A percentile compares a stretch with the other conserved stretches of the same genome.
Evolutionary conservation across 2,113 vertebrate genomes (phyloP).

Genomic region (Bubo scandiacus): DNA sequence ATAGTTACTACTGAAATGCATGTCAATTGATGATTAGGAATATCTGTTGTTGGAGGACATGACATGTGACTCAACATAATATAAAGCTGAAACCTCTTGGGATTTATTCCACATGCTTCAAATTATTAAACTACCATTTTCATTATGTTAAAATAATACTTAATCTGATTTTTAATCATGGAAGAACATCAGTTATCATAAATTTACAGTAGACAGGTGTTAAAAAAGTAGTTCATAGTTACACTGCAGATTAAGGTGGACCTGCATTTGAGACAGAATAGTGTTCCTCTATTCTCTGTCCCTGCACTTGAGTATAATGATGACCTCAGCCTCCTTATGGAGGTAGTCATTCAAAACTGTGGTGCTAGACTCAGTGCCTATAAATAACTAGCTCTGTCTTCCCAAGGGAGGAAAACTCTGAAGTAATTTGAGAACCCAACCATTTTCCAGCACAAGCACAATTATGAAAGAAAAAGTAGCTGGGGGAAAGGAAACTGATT

Average conservation of each 20-base stretch:
- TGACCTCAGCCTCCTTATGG: not conserved
- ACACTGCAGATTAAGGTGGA: not conserved
- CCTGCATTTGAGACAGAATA: not conserved
- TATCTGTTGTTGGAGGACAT: not conserved
- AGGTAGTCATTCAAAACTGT: not conserved
- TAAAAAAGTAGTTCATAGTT: not conserved
- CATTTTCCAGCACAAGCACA: not conserved
- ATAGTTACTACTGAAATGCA: not conserved
- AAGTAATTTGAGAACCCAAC: constrained; percentile 34
- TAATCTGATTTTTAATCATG: not conserved
- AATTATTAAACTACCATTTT: not conserved
- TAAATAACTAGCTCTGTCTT: constrained; percentile 12
- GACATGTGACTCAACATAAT: not conserved
- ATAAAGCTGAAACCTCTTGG: not conserved
- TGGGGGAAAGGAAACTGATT: constrained; percentile 39
- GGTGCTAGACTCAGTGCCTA: not conserved
- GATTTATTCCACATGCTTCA: not conserved
- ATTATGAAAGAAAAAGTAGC: constrained; percentile 33
- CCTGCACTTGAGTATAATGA: not conserved
- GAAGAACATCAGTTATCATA: not conserved
- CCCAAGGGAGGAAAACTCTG: not conserved
- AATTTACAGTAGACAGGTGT: not conserved
- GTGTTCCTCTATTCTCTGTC: not conserved
- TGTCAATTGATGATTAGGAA: not conserved
- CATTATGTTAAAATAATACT: not conserved